Percentiles rank a stretch among this genome's conserved stretches.
phyloP scores from a whole-genome alignment of 2,888 invertebrate species.

The Drosophila suboccidentalis region DNA sequence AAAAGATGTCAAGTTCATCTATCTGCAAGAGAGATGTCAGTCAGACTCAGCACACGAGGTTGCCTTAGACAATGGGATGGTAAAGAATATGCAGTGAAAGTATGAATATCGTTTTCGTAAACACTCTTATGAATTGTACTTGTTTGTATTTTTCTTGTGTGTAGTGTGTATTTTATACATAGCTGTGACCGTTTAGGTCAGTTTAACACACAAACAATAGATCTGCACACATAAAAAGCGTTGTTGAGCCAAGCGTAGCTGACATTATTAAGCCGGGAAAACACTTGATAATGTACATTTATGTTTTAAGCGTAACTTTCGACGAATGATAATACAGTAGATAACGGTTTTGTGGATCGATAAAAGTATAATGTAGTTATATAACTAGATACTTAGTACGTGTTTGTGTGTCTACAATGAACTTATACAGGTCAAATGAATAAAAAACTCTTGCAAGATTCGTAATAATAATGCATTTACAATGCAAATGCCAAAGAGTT shows the following conservation, averaged over 20 bases:
- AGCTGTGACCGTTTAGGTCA: constrained; percentile 24
- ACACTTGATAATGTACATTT: constrained; percentile 5
- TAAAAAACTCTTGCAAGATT: background rate
- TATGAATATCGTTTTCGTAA: background rate
- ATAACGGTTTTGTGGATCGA: constrained; percentile 17
- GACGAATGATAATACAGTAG: constrained; percentile 18
- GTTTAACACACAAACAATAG: constrained; percentile 36
- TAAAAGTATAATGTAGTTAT: constrained; percentile 8
- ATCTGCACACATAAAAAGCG: constrained; percentile 12
- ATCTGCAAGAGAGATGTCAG: constrained; percentile 2
- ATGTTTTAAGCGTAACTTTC: constrained; percentile 21
- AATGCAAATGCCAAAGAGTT: constrained; percentile 1
- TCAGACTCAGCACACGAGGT: background rate
- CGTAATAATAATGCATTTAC: background rate
- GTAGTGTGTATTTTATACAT: background rate
- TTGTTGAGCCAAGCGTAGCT: constrained; percentile 20
- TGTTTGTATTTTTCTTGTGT: background rate
- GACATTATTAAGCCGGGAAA: constrained; percentile 23
- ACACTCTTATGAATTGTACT: background rate
- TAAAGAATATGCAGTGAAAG: constrained; percentile 31
- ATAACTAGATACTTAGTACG: constrained; percentile 12
- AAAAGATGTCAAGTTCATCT: background rate
- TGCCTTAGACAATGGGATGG: constrained; percentile 5
- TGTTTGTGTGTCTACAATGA: constrained; percentile 1
- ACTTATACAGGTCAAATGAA: background rate